Conservation (phyloP, 2,113 vertebrate species). For the Sinocyclocheilus rhinocerous region DNA sequence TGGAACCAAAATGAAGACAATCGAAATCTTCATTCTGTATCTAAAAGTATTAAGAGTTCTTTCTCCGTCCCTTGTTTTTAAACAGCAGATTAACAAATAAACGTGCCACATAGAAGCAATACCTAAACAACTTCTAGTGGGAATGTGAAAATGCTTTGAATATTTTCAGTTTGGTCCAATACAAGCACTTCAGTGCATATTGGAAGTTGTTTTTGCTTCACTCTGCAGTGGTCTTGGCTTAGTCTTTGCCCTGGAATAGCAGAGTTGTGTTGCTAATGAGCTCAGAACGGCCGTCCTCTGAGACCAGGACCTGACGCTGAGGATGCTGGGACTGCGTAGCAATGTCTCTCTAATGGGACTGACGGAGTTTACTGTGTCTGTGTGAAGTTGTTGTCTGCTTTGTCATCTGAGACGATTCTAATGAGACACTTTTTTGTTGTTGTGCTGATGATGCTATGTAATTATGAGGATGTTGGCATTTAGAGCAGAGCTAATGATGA, state of each 20-base stretch:
- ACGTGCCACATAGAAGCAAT: background rate
- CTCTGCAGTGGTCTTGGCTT: background rate
- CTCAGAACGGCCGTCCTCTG: background rate
- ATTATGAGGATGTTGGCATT: slow-evolving; percentile 26
- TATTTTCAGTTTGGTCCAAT: background rate
- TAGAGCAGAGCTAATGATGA: background rate
- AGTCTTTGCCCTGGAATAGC: background rate
- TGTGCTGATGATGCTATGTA: background rate
- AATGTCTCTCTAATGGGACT: slow-evolving; percentile 12
- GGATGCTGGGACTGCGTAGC: background rate
- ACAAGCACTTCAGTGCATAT: background rate
- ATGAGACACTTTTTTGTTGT: slow-evolving; percentile 21
- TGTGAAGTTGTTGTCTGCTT: background rate
- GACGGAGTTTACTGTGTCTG: background rate
- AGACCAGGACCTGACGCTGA: background rate
- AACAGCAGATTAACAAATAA: background rate
- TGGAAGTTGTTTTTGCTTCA: slow-evolving; percentile 5
- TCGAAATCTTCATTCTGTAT: background rate
- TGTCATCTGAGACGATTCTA: background rate
- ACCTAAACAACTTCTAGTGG: background rate
- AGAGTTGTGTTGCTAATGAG: slow-evolving; percentile 2
- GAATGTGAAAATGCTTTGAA: background rate
- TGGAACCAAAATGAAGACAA: background rate
- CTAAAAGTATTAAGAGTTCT: too few relatives aligned
- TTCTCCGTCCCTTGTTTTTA: background rate